A percentile compares a stretch with the other conserved stretches of the same genome.
These are phyloP conservation scores for Vanessa cardui DNA, from an alignment of 2,888 invertebrate species.

Conservation along the genomic window DNA sequence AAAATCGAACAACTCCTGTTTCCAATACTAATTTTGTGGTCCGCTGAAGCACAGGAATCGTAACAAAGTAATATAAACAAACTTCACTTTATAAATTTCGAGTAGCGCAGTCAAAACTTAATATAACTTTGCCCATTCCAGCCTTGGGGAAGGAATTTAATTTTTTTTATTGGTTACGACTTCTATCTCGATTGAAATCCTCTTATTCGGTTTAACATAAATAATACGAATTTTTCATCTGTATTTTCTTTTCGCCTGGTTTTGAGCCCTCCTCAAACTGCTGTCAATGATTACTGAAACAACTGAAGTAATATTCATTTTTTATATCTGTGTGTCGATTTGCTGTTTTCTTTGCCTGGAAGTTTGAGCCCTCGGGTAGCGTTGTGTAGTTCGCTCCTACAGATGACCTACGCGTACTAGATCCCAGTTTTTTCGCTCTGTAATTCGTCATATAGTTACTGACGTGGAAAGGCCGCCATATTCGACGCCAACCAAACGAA, in stretches of 20 bases:
- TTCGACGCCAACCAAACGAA: too few relatives aligned
- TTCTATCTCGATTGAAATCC: slow-evolving; percentile 6
- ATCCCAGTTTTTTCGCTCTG: too few relatives aligned
- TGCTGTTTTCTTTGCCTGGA: too few relatives aligned
- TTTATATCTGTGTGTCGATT: too few relatives aligned
- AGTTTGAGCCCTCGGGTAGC: too few relatives aligned
- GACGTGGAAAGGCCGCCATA: too few relatives aligned
- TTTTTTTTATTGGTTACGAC: slow-evolving; percentile 27
- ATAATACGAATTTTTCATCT: slow-evolving; percentile 6
- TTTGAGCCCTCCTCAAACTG: too few relatives aligned
- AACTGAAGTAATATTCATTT: too few relatives aligned
- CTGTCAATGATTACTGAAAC: too few relatives aligned
- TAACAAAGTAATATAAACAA: slow-evolving; percentile 36
- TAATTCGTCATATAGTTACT: too few relatives aligned
- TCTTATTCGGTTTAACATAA: slow-evolving; percentile 13
- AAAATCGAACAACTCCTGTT: neutral
- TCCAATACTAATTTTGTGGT: slow-evolving; percentile 19
- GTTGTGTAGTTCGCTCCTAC: too few relatives aligned
- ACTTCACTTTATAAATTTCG: slow-evolving; percentile 32
- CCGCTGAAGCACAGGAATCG: slow-evolving; percentile 18
- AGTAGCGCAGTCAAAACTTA: slow-evolving; percentile 33
- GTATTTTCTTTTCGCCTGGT: neutral
- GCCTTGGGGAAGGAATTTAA: slow-evolving; percentile 28
- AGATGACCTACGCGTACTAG: too few relatives aligned
- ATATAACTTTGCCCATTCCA: slow-evolving; percentile 36